Conservation (phyloP, 2,888 invertebrate genomes). For the Andrena haemorrhoa region DNA sequence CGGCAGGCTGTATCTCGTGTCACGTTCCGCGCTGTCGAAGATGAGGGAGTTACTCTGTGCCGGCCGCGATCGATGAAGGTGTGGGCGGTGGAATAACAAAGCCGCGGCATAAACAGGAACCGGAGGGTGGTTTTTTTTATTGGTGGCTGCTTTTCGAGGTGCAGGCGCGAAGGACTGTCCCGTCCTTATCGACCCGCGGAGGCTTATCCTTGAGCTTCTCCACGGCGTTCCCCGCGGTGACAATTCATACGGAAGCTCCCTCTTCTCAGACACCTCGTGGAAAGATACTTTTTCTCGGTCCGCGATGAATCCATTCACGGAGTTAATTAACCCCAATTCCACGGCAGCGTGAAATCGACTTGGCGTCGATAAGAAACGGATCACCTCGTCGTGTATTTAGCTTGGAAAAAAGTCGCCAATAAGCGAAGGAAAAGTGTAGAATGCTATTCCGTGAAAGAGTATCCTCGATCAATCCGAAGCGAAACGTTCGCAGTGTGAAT, state of each 20-base stretch:
- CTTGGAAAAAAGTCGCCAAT: too few relatives aligned
- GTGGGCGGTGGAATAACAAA: conserved; percentile 70
- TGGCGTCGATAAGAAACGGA: too few relatives aligned
- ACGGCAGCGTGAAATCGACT: too few relatives aligned
- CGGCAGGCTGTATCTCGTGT: conserved; percentile 26
- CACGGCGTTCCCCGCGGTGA: conserved; percentile 35
- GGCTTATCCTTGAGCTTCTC: conserved; percentile 42
- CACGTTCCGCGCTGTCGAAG: conserved; percentile 62
- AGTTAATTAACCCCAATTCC: neutral
- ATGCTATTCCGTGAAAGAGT: too few relatives aligned
- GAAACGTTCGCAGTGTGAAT: neutral
- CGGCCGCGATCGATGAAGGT: conserved; percentile 66
- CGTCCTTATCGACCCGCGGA: conserved; percentile 64
- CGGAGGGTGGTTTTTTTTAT: conserved; percentile 67
- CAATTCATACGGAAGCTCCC: conserved; percentile 23
- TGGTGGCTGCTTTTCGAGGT: conserved; percentile 61
- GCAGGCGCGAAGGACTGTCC: conserved; percentile 61
- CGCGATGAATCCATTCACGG: neutral
- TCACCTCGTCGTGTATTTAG: too few relatives aligned
- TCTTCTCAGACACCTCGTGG: neutral
- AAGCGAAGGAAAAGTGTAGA: too few relatives aligned
- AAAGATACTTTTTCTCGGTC: neutral
- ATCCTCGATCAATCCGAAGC: too few relatives aligned
- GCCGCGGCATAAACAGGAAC: conserved; percentile 63
- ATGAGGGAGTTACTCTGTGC: conserved; percentile 58